Base-by-base conservation (phyloP, 2,113 vertebrate genomes). In the Cyprinodon brontotheroides region DNA sequence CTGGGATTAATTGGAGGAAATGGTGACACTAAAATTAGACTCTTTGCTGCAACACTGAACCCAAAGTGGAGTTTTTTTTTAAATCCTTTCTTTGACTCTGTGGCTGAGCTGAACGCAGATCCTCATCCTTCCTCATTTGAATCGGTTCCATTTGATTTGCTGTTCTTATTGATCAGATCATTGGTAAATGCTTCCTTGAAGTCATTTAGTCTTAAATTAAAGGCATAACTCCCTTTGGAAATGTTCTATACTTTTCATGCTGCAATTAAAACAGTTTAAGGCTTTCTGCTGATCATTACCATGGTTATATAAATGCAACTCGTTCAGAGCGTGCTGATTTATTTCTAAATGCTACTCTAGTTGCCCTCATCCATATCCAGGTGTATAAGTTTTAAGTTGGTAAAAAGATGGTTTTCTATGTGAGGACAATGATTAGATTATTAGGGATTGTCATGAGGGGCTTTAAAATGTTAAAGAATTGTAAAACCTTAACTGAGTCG, bases 401-500 rank as follows among this genome's bases (percentile, higher is more conserved):
- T 15, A 15, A 8, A 63, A 3, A 40, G 14, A 64, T 36, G 29
- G 1, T 36, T 47, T 43, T 50, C 45, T 50, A 17, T 29, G 11
- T 72, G 69, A 66, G 65, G 57, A 73, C 29, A 66, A 64, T 47
- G 61, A 78, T 62, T 68, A 82, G 57, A 67, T 70, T 40, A 81
- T 85, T 70, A 70, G 73, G 68, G 66, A 53, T 67, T 50, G 14
- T 77, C 68, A 70, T 73, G 48, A 80, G 74, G 71, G 81, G 71
- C 77, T 85, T 72, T 66, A 11, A 76, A 61, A 59, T 75, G 39
- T 82, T n/a, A 48, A 3, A 47, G 60, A 45, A 75, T 48, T 77
- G 7, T 53, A 72, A 63, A 60, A 85, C 70, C 82, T 68, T 37
- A 11, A 67, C 81, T 79, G 77, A 83, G 78, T 80, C 77, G 80